Conservation (phyloP, 2,113 vertebrate genomes). For the Cyprinodon tularosa region DNA sequence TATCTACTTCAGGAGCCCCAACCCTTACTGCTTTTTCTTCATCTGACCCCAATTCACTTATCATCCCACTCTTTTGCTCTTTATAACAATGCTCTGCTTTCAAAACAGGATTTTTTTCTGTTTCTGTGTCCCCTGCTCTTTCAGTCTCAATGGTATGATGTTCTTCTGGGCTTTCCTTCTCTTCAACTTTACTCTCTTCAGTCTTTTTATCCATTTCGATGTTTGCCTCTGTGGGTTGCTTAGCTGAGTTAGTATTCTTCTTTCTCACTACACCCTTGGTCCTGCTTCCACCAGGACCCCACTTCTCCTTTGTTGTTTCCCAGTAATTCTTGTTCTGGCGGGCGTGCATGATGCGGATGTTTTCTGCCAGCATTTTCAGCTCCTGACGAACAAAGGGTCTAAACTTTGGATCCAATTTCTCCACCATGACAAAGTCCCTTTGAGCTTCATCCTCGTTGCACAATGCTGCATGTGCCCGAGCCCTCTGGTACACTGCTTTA, state of each 20-base stretch:
- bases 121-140: slow-evolving; percentile 14
- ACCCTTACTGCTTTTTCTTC: slow-evolving; percentile 34
- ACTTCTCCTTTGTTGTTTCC: slow-evolving; percentile 68
- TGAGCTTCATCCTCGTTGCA: slow-evolving; percentile 79
- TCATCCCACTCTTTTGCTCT: slow-evolving; percentile 31
- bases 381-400: slow-evolving; percentile 76
- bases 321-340: slow-evolving; percentile 82
- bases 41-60: slow-evolving; percentile 44
- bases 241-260: slow-evolving; percentile 36
- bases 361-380: slow-evolving; percentile 80
- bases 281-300: slow-evolving; percentile 60
- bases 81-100: slow-evolving; percentile 39
- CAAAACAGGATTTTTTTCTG: slow-evolving; percentile 39
- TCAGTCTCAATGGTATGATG: slow-evolving; percentile 7
- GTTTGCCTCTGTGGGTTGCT: slow-evolving; percentile 28
- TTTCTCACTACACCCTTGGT: slow-evolving; percentile 18
- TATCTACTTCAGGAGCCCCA: slow-evolving; percentile 28
- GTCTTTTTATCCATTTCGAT: slow-evolving; percentile 11
- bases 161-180: slow-evolving; percentile 29
- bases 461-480: slow-evolving; percentile 79
- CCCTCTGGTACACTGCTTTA: slow-evolving; percentile 85
- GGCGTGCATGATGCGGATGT: slow-evolving; percentile 71
- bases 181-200: slow-evolving; percentile 16
- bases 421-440: slow-evolving; percentile 74
- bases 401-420: slow-evolving; percentile 79